Evolutionary conservation across 2,113 vertebrate genomes (phyloP).

Genomic region (Morone saxatilis): DNA sequence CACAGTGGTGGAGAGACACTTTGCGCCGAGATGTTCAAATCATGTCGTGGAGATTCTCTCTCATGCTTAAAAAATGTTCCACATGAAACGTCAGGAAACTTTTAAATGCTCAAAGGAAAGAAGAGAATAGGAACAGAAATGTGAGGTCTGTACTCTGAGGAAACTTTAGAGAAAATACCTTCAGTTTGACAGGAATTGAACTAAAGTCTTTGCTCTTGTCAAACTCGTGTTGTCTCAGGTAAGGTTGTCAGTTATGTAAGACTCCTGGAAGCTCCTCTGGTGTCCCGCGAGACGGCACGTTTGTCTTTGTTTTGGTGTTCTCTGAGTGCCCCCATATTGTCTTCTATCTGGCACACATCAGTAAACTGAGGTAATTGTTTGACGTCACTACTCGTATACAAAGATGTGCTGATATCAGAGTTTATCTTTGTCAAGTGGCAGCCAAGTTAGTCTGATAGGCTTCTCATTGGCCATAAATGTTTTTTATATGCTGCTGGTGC

Average conservation of each 20-base stretch:
- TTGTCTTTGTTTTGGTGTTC: slow-evolving; percentile 53
- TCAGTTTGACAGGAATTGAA: slow-evolving; percentile 17
- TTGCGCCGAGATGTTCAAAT: background rate
- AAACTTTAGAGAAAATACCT: background rate
- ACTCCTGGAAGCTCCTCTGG: slow-evolving; percentile 10
- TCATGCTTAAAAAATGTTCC: slow-evolving; percentile 15
- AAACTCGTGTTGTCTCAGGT: slow-evolving; percentile 21
- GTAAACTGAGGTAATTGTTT: slow-evolving; percentile 47
- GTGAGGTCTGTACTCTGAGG: background rate
- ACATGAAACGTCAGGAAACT: slow-evolving; percentile 17
- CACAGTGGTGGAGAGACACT: background rate
- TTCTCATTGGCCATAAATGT: background rate
- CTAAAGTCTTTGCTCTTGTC: slow-evolving; percentile 6
- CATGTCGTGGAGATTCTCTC: slow-evolving; percentile 18
- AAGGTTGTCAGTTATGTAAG: slow-evolving; percentile 17
- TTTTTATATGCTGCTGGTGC: background rate
- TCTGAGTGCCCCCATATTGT: slow-evolving; percentile 31
- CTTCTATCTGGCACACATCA: slow-evolving; percentile 53
- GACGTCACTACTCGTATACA: slow-evolving; percentile 54
- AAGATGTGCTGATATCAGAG: slow-evolving; percentile 56
- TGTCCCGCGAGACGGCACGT: slow-evolving; percentile 12
- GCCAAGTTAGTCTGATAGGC: background rate
- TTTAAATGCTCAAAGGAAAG: background rate
- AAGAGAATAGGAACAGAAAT: background rate
- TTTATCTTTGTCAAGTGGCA: slow-evolving; percentile 31